phyloP scores from a whole-genome alignment of 2,888 invertebrate genomes.

The Nowickia ferox region DNA sequence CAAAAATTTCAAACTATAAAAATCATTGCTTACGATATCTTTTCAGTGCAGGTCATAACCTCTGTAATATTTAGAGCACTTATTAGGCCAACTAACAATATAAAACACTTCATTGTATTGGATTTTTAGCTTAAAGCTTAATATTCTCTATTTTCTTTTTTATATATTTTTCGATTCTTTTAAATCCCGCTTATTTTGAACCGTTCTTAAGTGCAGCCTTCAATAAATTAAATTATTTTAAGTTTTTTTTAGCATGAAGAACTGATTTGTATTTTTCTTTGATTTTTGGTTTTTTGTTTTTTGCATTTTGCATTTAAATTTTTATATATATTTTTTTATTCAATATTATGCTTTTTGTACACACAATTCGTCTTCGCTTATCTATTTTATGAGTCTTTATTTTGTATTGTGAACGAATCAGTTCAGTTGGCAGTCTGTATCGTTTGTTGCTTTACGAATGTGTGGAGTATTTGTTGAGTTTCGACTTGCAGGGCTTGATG shows the following conservation, averaged over 20 bases:
- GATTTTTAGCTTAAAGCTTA: not conserved
- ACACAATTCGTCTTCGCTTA: slow-evolving; percentile 40
- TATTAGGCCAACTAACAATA: slow-evolving; percentile 52
- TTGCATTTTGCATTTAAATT: slow-evolving; percentile 5
- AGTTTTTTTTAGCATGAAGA: slow-evolving; percentile 41
- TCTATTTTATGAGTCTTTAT: slow-evolving; percentile 53
- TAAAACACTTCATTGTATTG: slow-evolving; percentile 60
- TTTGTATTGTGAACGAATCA: slow-evolving; percentile 11
- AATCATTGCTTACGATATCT: slow-evolving; percentile 78
- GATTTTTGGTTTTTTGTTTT: slow-evolving; percentile 22
- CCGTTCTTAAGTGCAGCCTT: slow-evolving; percentile 66
- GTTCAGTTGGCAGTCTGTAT: slow-evolving; percentile 21
- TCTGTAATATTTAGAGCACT: slow-evolving; percentile 54
- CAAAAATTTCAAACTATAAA: not conserved
- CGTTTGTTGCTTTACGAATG: slow-evolving; percentile 13
- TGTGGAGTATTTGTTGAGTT: slow-evolving; percentile 16
- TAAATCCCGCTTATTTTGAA: slow-evolving; percentile 31
- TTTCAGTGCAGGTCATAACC: slow-evolving; percentile 76
- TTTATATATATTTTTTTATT: slow-evolving; percentile 8
- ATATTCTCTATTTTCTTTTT: slow-evolving; percentile 20
- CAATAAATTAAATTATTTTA: slow-evolving; percentile 60
- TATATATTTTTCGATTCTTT: not conserved
- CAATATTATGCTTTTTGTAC: slow-evolving; percentile 28
- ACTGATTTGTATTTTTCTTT: slow-evolving; percentile 14
- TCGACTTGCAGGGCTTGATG: not conserved